Evolutionary conservation across 2,797 vertebrate species (phyloP).

Genomic region (Novumbra hubbsi): DNA sequence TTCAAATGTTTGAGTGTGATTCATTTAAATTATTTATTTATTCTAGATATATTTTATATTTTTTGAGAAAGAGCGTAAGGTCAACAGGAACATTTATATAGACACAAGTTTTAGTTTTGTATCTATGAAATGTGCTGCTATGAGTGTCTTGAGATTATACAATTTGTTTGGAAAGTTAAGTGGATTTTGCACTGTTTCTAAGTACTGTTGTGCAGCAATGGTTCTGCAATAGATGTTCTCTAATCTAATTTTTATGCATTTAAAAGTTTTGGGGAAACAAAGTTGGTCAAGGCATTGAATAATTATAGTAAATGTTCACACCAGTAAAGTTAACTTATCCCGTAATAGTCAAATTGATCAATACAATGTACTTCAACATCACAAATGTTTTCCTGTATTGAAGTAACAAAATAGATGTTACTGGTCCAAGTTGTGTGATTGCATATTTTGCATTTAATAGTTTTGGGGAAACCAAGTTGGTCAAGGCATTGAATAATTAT

Average conservation of each 20-base stretch:
- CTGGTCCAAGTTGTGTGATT: background rate
- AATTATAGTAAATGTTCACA: background rate
- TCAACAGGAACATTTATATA: background rate
- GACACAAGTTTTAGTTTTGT: background rate
- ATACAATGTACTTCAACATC: background rate
- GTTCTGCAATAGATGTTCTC: background rate
- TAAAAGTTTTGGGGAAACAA: background rate
- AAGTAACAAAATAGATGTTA: background rate
- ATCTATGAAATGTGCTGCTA: slow-evolving; percentile 15
- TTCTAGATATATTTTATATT: slow-evolving; percentile 14
- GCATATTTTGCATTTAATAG: background rate
- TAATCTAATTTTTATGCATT: background rate
- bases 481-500: background rate
- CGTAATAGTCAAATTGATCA: background rate
- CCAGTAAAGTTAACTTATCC: background rate
- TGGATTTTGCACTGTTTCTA: slow-evolving; percentile 7
- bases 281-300: background rate
- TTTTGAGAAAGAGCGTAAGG: background rate
- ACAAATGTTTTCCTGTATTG: background rate
- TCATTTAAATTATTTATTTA: slow-evolving; percentile 28
- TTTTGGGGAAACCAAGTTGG: background rate
- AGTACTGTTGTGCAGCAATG: background rate
- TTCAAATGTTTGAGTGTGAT: slow-evolving; percentile 13
- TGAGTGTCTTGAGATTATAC: background rate
- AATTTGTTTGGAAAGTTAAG: background rate